These are phyloP conservation scores for Aramus guarauna DNA, from an alignment of 2,113 vertebrate species.

Conservation along the genomic window DNA sequence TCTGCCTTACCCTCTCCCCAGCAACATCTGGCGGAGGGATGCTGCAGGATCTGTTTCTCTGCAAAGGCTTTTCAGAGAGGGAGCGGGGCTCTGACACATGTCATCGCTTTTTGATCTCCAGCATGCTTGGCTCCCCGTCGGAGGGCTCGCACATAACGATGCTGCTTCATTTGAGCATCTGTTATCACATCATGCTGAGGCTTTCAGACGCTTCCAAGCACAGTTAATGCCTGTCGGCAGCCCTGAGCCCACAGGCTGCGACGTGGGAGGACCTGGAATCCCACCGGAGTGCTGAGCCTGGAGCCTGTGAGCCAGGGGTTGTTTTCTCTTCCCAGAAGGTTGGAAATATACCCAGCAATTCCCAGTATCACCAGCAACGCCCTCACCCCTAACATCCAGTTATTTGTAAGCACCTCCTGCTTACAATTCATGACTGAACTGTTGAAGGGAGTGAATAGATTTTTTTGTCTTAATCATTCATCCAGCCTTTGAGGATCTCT, in stretches of 20 bases:
- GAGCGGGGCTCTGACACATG: not conserved
- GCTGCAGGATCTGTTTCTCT: not conserved
- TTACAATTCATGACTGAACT: not conserved
- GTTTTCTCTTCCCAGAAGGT: not conserved
- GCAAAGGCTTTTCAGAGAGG: not conserved
- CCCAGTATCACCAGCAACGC: not conserved
- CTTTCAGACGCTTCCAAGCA: slow-evolving; percentile 47
- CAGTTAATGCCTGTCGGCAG: not conserved
- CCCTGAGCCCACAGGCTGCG: not conserved
- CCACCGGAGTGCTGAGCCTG: not conserved
- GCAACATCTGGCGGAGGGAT: not conserved
- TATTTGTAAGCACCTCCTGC: not conserved
- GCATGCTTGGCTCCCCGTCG: not conserved
- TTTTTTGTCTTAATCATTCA: not conserved
- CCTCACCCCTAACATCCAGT: not conserved
- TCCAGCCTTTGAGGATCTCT: not conserved
- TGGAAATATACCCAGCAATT: not conserved
- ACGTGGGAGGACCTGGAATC: slow-evolving; percentile 10
- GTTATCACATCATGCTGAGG: slow-evolving; percentile 29
- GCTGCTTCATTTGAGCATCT: slow-evolving; percentile 5
- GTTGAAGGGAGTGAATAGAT: not conserved
- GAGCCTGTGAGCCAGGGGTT: not conserved
- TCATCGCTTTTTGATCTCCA: slow-evolving; percentile 39
- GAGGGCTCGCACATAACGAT: not conserved
- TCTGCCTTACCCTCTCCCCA: not conserved